Base-by-base conservation (phyloP, 2,888 invertebrate genomes). In the Megaustenia siamemsis region DNA sequence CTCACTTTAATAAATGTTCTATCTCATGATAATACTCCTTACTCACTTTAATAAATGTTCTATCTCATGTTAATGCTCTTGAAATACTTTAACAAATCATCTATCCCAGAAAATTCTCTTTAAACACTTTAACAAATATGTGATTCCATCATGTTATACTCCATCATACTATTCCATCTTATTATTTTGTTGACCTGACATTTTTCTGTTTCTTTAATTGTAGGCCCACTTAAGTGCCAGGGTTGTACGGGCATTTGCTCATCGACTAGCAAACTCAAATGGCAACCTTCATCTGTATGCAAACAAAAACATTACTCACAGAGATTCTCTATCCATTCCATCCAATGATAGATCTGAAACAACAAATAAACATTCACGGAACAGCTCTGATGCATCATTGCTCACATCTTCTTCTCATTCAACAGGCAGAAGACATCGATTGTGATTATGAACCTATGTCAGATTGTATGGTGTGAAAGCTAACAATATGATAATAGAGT, bases 141-240 rank as follows among this genome's bases (percentile, higher is more conserved):
- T n/a, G n/a, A n/a, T n/a, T n/a, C n/a, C n/a, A n/a, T n/a, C n/a
- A n/a, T n/a, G n/a, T n/a, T n/a, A n/a, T 21, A 63, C 28, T 21
- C 6, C 6, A 63, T 63, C 21, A 21, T 63, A 63, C n/a, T 21
- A 63, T 18, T 21, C 12, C 6, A 18, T 21, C 8, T 63, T 63
- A 21, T 28, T n/a, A 18, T 21, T 8, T 21, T 21, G 10, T 63
- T 18, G n/a, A 66, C 24, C 21, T 35, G 18, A 18, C 8, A 56
- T 56, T 66, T 79, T 45, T 45, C 3, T 43, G 5, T 45, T 4
- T 43, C 24, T 56, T 63, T 38, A n/a, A 45, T 88, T 86, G 24
- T 86, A 90, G 90, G 89, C 89, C 12, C 88, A 87, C 45, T 83
- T 90, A 40, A 90, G 90, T 84, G 89, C 90, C 32, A 83, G 89